Evolutionary conservation across 2,888 invertebrate species (phyloP).

Genomic region (Panorpa germanica): DNA sequence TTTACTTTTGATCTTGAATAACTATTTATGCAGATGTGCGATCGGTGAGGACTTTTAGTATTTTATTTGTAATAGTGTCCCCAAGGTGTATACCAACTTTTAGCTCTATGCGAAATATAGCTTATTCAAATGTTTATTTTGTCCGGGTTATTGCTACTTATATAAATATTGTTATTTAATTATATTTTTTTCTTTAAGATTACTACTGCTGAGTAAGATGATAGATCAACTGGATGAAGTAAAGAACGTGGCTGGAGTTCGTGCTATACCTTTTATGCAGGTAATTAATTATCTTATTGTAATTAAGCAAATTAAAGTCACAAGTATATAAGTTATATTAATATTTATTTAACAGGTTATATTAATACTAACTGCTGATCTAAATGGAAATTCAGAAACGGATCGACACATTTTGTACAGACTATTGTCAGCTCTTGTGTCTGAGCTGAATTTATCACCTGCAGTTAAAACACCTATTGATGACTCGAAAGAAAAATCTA

Average conservation of each 20-base stretch:
- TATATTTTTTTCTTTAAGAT: constrained; percentile 14
- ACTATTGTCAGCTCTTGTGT: constrained; percentile 51
- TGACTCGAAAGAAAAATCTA: constrained; percentile 28
- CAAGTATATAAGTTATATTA: constrained; percentile 5
- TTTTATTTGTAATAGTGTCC: too few species aligned
- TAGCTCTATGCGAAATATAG: too few species aligned
- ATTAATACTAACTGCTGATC: constrained; percentile 73
- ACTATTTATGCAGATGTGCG: too few species aligned
- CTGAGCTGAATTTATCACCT: constrained; percentile 55
- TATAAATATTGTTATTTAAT: too few species aligned
- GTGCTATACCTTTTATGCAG: constrained; percentile 84
- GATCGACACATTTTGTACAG: constrained; percentile 62
- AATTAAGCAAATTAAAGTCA: constrained; percentile 7
- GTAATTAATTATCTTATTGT: constrained; percentile 22
- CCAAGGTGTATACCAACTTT: too few species aligned
- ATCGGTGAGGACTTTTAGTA: too few species aligned
- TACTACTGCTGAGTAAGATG: constrained; percentile 50
- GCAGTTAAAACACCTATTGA: too few species aligned
- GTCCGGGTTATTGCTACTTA: too few species aligned
- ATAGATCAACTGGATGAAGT: constrained; percentile 61
- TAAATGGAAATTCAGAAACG: constrained; percentile 67
- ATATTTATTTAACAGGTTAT: constrained; percentile 37
- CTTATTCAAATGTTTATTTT: too few species aligned
- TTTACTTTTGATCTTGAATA: too few species aligned
- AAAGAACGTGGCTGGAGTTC: constrained; percentile 58